These are phyloP conservation scores for Probaryconus sp. DNA, from an alignment of 1,140 invertebrate genomes.

Conservation along the genomic window DNA sequence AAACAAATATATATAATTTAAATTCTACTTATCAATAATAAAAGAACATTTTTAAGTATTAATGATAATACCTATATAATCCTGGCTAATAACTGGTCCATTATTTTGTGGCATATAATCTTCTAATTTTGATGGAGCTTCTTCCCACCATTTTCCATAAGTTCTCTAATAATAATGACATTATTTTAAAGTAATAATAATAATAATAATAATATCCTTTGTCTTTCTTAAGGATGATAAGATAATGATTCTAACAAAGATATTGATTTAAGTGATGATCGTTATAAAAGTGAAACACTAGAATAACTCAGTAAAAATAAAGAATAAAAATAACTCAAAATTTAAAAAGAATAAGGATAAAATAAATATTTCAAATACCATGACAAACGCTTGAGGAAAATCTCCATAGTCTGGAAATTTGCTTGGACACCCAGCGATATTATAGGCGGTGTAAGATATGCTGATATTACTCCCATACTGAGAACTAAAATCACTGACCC, in stretches of 20 bases:
- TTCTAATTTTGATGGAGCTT: slow-evolving; percentile 83
- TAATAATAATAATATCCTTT: slow-evolving; percentile 7
- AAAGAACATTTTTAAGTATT: slow-evolving; percentile 6
- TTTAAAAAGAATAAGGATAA: too few relatives aligned
- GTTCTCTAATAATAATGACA: slow-evolving; percentile 83
- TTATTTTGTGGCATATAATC: slow-evolving; percentile 88
- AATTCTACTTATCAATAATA: background rate
- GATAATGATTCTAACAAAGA: background rate
- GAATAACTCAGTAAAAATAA: too few relatives aligned
- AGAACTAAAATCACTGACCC: slow-evolving; percentile 90
- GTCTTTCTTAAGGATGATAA: background rate
- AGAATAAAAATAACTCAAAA: too few relatives aligned
- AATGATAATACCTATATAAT: slow-evolving; percentile 95
- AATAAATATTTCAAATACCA: too few relatives aligned
- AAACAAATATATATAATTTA: background rate
- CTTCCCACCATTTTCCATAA: slow-evolving; percentile 93
- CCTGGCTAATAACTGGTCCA: slow-evolving; percentile 84
- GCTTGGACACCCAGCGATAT: slow-evolving; percentile 88
- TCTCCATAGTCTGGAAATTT: slow-evolving; percentile 94
- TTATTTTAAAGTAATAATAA: slow-evolving; percentile 12
- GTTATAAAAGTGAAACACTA: too few relatives aligned
- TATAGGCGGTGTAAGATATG: slow-evolving; percentile 92
- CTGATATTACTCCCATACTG: slow-evolving; percentile 93
- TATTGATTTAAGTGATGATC: too few relatives aligned
- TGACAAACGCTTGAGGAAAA: slow-evolving; percentile 91